Percentiles rank a stretch among this genome's conserved stretches.
Conservation (phyloP, 2,797 vertebrate genomes). For the Typhlichthys subterraneus region DNA sequence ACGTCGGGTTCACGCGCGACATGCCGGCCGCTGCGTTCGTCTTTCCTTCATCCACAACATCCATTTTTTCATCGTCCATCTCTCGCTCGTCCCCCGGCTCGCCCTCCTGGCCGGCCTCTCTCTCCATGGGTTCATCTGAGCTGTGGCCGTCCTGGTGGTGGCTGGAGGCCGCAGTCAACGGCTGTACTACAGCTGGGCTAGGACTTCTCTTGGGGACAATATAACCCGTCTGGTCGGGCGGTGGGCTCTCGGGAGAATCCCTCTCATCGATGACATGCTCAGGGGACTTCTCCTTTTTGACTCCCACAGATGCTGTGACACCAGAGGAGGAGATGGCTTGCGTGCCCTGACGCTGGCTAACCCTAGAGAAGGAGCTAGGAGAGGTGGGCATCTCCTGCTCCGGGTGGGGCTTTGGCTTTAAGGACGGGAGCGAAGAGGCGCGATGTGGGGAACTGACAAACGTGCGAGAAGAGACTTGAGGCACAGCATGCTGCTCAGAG, state of each 20-base stretch:
- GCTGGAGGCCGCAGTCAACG: slow-evolving; percentile 33
- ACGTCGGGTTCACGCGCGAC: slow-evolving; percentile 16
- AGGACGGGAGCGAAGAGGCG: slow-evolving; percentile 26
- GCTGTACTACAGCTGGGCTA: slow-evolving; percentile 27
- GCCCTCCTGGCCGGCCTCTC: slow-evolving; percentile 28
- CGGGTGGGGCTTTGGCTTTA: slow-evolving; percentile 41
- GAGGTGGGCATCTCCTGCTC: slow-evolving; percentile 21
- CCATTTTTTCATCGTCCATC: slow-evolving; percentile 33
- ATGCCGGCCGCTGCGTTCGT: slow-evolving; percentile 8
- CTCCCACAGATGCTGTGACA: slow-evolving; percentile 15
- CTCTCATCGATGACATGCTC: slow-evolving; percentile 82
- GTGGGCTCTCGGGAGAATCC: slow-evolving; percentile 83
- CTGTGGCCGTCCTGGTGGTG: slow-evolving; percentile 59
- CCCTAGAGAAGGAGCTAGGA: slow-evolving; percentile 18
- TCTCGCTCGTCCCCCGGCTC: slow-evolving; percentile 9
- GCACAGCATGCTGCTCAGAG: slow-evolving; percentile 34
- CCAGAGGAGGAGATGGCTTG: slow-evolving; percentile 20
- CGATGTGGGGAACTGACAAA: slow-evolving; percentile 30
- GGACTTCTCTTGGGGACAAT: slow-evolving; percentile 39
- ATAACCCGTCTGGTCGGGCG: slow-evolving; percentile 71
- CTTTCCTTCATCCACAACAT: slow-evolving; percentile 29
- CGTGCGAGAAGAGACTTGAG: slow-evolving; percentile 39
- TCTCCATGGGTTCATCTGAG: slow-evolving; percentile 65
- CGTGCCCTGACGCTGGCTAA: slow-evolving; percentile 19
- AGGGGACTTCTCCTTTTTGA: slow-evolving; percentile 69